A percentile compares a stretch with the other conserved stretches of the same genome.
These are phyloP conservation scores for Tachycineta bicolor DNA, from an alignment of 2,113 vertebrate species.

Conservation along the genomic window DNA sequence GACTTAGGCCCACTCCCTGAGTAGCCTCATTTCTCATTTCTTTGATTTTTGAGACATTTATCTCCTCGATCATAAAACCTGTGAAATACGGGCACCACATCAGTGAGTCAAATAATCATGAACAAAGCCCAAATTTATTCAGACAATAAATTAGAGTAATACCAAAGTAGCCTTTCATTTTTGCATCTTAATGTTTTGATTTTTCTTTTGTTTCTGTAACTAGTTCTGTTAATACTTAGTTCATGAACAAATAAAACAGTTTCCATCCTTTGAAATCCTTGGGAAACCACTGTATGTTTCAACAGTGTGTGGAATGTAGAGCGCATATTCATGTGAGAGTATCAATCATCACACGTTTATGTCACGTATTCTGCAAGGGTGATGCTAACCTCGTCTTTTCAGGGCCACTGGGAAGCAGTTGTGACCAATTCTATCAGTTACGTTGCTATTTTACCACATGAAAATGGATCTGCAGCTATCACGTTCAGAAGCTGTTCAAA, in stretches of 20 bases:
- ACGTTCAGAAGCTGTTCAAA: background rate
- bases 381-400: background rate
- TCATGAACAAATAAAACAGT: background rate
- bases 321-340: background rate
- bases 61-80: background rate
- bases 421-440: background rate
- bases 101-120: background rate
- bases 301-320: background rate
- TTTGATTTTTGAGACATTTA: background rate
- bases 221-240: background rate
- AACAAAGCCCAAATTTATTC: background rate
- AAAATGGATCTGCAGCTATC: background rate
- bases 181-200: background rate
- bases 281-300: background rate
- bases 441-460: background rate
- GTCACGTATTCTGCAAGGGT: background rate
- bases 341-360: background rate
- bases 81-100: background rate
- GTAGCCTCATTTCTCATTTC: background rate
- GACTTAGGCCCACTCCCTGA: background rate
- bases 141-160: background rate
- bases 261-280: background rate
- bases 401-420: background rate
- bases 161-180: background rate
- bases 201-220: background rate